phyloP scores from a whole-genome alignment of 2,797 vertebrate species.

The Anguilla pacifica region DNA sequence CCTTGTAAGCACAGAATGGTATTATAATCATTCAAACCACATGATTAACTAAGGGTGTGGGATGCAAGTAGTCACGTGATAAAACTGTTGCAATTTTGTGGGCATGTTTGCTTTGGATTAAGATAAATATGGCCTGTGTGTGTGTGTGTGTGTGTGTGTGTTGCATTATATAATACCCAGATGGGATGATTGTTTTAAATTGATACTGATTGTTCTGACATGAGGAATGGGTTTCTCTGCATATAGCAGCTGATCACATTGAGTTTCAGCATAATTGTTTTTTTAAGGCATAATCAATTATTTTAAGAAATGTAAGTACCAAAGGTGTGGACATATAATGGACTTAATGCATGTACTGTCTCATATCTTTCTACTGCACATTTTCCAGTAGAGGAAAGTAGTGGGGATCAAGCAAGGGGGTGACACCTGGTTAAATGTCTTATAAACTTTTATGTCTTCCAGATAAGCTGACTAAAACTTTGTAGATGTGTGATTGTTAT shows the following conservation, averaged over 20 bases:
- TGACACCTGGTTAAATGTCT: background rate
- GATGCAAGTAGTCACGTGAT: background rate
- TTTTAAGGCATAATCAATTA: background rate
- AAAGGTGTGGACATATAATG: background rate
- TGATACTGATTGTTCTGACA: background rate
- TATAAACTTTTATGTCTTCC: too few relatives aligned
- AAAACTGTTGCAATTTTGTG: background rate
- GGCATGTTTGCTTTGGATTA: background rate
- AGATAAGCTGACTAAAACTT: too few relatives aligned
- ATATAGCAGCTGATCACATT: background rate
- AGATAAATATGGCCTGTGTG: background rate
- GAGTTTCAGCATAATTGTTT: slow-evolving; percentile 1
- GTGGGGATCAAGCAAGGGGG: background rate
- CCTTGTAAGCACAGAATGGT: background rate
- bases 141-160: background rate
- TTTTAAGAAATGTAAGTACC: background rate
- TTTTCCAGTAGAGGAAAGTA: background rate
- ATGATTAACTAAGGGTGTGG: background rate
- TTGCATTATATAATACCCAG: background rate
- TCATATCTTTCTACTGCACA: background rate
- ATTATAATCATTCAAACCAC: background rate
- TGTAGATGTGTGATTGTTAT: too few relatives aligned
- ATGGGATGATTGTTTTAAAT: slow-evolving; percentile 2
- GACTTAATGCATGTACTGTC: background rate
- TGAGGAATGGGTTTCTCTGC: background rate